Evolutionary conservation across 2,888 invertebrate species (phyloP).

Genomic region (Dinocampus coccinellae): DNA sequence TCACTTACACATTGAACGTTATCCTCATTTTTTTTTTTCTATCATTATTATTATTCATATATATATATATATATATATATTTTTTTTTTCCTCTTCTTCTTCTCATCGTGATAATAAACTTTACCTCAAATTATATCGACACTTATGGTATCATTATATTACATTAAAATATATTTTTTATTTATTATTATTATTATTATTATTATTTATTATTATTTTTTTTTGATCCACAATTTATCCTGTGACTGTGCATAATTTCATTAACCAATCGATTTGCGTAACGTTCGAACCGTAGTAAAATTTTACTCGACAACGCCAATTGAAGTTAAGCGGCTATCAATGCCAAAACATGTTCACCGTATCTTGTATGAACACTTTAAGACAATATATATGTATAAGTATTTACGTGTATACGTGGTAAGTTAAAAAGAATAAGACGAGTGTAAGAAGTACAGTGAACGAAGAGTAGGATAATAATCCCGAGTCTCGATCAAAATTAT

Average conservation of each 20-base stretch:
- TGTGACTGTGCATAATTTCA: slow-evolving; percentile 35
- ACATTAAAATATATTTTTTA: slow-evolving; percentile 37
- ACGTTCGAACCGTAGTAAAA: slow-evolving; percentile 3
- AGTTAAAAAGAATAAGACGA: slow-evolving; percentile 29
- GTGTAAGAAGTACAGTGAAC: slow-evolving; percentile 38
- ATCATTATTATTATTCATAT: too few species aligned
- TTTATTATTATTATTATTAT: too few species aligned
- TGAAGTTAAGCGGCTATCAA: not conserved
- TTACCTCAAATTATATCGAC: slow-evolving; percentile 65
- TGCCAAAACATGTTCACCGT: not conserved
- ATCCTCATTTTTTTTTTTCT: too few species aligned
- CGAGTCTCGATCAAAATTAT: slow-evolving; percentile 67
- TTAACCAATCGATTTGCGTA: slow-evolving; percentile 31
- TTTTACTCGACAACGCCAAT: not conserved
- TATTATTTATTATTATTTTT: not conserved
- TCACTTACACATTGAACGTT: slow-evolving; percentile 1
- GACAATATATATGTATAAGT: slow-evolving; percentile 8
- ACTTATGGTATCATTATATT: slow-evolving; percentile 14
- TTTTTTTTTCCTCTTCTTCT: slow-evolving; percentile 21
- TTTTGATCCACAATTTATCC: slow-evolving; percentile 16
- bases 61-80: too few species aligned
- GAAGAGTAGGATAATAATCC: slow-evolving; percentile 61
- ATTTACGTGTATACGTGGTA: not conserved
- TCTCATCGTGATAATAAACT: slow-evolving; percentile 59
- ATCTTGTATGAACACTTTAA: not conserved